phyloP scores from a whole-genome alignment of 2,797 vertebrate genomes.

The Decapterus maruadsi region DNA sequence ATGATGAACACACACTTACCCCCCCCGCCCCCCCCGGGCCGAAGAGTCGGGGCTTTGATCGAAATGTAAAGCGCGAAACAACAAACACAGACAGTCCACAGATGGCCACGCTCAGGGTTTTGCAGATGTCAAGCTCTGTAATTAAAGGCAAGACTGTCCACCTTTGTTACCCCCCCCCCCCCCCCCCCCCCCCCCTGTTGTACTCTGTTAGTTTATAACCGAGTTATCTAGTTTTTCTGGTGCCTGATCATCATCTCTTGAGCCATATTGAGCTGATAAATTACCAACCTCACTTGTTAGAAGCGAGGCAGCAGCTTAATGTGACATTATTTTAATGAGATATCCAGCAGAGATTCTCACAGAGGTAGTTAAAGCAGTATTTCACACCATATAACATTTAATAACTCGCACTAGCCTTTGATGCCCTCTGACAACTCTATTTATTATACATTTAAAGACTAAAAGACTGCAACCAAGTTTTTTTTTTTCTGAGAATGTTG shows the following conservation, averaged over 20 bases:
- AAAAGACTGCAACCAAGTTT: constrained; percentile 1
- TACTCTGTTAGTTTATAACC: constrained; percentile 18
- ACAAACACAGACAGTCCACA: constrained; percentile 51
- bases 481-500: constrained; percentile 8
- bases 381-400: constrained; percentile 63
- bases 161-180: constrained; percentile 49
- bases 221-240: neutral
- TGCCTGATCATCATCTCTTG: constrained; percentile 10
- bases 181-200: too few relatives aligned
- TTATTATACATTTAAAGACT: constrained; percentile 56
- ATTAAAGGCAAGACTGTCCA: constrained; percentile 41
- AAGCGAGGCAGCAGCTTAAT: constrained; percentile 31
- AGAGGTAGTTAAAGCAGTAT: constrained; percentile 42
- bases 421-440: constrained; percentile 50
- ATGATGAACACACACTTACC: constrained; percentile 81
- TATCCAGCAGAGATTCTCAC: constrained; percentile 35
- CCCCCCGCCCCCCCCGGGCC: constrained; percentile 59
- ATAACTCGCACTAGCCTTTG: constrained; percentile 40
- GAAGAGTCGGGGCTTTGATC: constrained; percentile 59
- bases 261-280: constrained; percentile 13
- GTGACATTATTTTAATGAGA: constrained; percentile 45
- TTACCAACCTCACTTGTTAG: constrained; percentile 6
- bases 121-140: constrained; percentile 36
- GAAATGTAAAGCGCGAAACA: constrained; percentile 56
- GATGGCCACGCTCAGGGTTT: constrained; percentile 54